Conservation (phyloP, 2,797 vertebrate genomes). For the Percopsis omiscomaycus region DNA sequence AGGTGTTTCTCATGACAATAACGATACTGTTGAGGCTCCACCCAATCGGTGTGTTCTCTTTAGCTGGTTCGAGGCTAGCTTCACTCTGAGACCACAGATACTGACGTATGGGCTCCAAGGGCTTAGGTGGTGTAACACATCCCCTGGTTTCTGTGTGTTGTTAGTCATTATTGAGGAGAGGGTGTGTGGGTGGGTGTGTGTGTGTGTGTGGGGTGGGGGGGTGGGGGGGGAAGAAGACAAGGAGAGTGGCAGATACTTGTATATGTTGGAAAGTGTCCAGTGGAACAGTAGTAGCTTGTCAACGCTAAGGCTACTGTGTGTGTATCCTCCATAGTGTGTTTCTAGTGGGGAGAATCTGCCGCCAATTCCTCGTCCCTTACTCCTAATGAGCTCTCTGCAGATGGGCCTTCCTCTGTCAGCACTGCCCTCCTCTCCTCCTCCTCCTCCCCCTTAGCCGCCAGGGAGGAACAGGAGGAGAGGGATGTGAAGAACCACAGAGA, state of each 20-base stretch:
- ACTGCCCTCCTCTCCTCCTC: conserved; percentile 21
- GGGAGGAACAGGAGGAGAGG: conserved; percentile 22
- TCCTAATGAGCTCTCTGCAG: conserved; percentile 71
- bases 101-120: conserved; percentile 43
- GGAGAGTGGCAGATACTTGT: too few relatives aligned
- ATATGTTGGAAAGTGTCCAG: not conserved
- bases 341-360: conserved; percentile 22
- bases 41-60: too few relatives aligned
- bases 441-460: conserved; percentile 27
- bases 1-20: too few relatives aligned
- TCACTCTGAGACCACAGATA: conserved; percentile 47
- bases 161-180: conserved; percentile 59
- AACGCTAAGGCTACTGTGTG: not conserved
- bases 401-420: conserved; percentile 71
- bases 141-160: conserved; percentile 46
- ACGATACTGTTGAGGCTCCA: too few relatives aligned
- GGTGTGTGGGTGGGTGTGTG: not conserved
- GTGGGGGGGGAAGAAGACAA: not conserved
- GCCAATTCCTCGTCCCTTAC: conserved; percentile 50
- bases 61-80: conserved; percentile 43
- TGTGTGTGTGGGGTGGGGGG: not conserved
- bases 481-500: conserved; percentile 6
- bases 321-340: conserved; percentile 44
- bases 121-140: conserved; percentile 47
- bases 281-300: conserved; percentile 1